Conservation (phyloP, 2,797 vertebrate genomes). For the Mico argentatus region DNA sequence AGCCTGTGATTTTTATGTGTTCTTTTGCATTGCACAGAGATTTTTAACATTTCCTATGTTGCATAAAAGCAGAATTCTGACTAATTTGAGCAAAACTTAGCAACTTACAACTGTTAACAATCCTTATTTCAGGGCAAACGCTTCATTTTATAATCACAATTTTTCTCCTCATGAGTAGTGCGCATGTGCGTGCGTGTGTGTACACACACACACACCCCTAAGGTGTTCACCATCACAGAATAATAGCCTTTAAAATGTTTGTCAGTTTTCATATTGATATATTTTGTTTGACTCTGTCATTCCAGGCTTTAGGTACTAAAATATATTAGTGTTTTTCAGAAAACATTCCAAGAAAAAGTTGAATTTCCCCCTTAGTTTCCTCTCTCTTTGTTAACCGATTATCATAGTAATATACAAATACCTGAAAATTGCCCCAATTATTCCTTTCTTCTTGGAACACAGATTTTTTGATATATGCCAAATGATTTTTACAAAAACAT, state of each 20-base stretch:
- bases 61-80: background rate
- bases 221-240: background rate
- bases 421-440: background rate
- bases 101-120: background rate
- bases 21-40: background rate
- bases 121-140: background rate
- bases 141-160: background rate
- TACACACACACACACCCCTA: background rate
- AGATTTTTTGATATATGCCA: conserved; percentile 9
- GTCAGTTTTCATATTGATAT: background rate
- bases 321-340: background rate
- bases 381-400: background rate
- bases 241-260: background rate
- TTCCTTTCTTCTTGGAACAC: background rate
- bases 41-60: conserved; percentile 12
- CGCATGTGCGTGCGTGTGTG: too few species aligned
- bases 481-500: conserved; percentile 9
- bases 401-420: background rate
- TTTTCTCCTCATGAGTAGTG: background rate
- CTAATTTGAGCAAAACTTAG: conserved; percentile 4
- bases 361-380: background rate
- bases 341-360: background rate
- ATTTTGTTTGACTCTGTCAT: conserved; percentile 8
- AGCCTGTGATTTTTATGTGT: background rate
- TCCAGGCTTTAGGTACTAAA: background rate